phyloP scores from a whole-genome alignment of 2,113 vertebrate genomes.

The Condylura cristata region DNA sequence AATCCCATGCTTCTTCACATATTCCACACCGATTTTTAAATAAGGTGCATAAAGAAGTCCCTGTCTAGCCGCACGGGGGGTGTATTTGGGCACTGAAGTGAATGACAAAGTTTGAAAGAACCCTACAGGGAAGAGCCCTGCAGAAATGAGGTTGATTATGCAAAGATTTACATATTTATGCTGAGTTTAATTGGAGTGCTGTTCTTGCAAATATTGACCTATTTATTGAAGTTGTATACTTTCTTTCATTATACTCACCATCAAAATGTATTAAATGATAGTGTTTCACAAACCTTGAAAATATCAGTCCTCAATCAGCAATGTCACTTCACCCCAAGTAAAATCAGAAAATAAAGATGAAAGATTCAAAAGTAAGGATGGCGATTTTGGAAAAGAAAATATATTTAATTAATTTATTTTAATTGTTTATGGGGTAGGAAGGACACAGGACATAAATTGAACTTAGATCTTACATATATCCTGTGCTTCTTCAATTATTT shows the following conservation, averaged over 20 bases:
- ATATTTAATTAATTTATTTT: background rate
- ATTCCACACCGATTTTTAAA: background rate
- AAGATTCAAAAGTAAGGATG: background rate
- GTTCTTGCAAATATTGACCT: background rate
- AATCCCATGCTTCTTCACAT: background rate
- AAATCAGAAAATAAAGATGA: background rate
- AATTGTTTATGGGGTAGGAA: background rate
- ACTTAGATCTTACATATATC: background rate
- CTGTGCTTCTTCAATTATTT: background rate
- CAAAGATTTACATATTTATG: background rate
- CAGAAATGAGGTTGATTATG: background rate
- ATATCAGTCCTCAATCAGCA: background rate
- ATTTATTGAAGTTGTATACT: background rate
- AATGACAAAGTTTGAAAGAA: background rate
- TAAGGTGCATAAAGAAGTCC: background rate
- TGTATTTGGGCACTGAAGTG: background rate
- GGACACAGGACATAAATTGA: background rate
- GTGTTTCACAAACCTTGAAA: background rate
- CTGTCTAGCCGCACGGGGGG: fast-evolving
- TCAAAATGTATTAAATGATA: background rate
- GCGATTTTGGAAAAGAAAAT: background rate
- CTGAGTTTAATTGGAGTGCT: background rate
- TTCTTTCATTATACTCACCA: background rate
- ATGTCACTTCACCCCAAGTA: background rate
- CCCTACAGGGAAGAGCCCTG: fast-evolving